Evolutionary conservation across 35 echinoderm and acorn worm species (phyloP).

Genomic region (Eucidaris tribuloides): DNA sequence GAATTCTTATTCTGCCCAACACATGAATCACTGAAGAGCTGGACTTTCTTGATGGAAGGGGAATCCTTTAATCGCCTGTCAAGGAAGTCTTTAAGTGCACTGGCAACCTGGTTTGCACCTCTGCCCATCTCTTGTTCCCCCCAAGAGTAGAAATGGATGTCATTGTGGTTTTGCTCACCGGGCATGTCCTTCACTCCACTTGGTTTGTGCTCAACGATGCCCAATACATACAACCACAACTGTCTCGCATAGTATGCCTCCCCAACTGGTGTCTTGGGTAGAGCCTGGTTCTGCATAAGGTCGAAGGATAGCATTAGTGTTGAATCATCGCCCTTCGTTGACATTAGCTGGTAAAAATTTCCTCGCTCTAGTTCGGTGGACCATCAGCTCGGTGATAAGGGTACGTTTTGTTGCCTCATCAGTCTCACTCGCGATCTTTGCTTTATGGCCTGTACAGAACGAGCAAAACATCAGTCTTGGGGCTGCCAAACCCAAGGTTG

Average conservation of each 20-base stretch:
- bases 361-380: neutral
- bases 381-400: neutral
- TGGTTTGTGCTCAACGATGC: conserved; percentile 15
- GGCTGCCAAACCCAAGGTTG: too few relatives aligned
- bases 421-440: neutral
- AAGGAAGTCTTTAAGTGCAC: conserved; percentile 29
- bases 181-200: conserved; percentile 12
- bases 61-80: neutral
- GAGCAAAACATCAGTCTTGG: neutral
- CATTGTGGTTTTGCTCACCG: neutral
- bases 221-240: conserved; percentile 40
- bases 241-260: conserved; percentile 53
- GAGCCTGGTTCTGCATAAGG: conserved; percentile 51
- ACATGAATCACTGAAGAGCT: conserved; percentile 55
- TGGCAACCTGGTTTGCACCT: conserved; percentile 30
- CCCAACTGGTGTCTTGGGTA: conserved; percentile 31
- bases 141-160: conserved; percentile 44
- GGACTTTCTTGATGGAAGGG: conserved; percentile 8
- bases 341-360: conserved; percentile 16
- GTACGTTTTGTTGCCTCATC: neutral
- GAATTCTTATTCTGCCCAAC: conserved; percentile 60
- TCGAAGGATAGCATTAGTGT: conserved; percentile 26
- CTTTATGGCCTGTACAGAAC: neutral
- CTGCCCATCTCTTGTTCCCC: conserved; percentile 43
- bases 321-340: neutral